phyloP scores from a whole-genome alignment of 2,888 invertebrate genomes.

The Amblyjoppa fuscipennis region DNA sequence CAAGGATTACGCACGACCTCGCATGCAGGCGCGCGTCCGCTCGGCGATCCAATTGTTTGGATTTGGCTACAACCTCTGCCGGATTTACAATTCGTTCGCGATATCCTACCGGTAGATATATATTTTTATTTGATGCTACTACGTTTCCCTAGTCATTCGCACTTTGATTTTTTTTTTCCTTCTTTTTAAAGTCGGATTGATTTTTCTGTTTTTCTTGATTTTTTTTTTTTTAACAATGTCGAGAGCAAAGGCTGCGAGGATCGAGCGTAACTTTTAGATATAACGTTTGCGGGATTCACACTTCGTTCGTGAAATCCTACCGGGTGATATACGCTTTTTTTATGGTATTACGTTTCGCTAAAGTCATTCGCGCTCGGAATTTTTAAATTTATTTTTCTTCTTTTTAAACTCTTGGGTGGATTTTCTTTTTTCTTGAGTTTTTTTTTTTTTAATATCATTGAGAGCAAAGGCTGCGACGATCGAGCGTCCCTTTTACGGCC shows the following conservation, averaged over 20 bases:
- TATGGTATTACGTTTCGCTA: background rate
- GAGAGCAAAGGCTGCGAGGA: background rate
- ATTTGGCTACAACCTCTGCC: slow-evolving; percentile 20
- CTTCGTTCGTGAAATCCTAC: too few species aligned
- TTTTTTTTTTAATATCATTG: slow-evolving; percentile 5
- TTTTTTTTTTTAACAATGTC: background rate
- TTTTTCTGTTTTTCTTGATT: background rate
- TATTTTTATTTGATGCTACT: background rate
- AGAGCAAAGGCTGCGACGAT: slow-evolving; percentile 3
- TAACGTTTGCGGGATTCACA: too few species aligned
- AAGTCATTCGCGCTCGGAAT: too few species aligned
- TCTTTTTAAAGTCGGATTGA: too few species aligned
- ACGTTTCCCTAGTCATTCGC: too few species aligned
- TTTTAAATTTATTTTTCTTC: background rate
- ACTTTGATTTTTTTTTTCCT: too few species aligned
- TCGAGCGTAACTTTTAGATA: slow-evolving; percentile 1
- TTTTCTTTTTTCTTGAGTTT: background rate
- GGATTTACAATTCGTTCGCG: slow-evolving; percentile 29
- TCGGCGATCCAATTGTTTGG: slow-evolving; percentile 27
- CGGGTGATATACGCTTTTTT: background rate
- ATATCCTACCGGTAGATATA: background rate
- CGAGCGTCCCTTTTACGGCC: slow-evolving; percentile 27
- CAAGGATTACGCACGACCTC: slow-evolving; percentile 38
- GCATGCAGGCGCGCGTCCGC: background rate
- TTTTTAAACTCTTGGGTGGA: background rate